Conservation (phyloP, 2,888 invertebrate species). For the Cybosia mesomella region DNA sequence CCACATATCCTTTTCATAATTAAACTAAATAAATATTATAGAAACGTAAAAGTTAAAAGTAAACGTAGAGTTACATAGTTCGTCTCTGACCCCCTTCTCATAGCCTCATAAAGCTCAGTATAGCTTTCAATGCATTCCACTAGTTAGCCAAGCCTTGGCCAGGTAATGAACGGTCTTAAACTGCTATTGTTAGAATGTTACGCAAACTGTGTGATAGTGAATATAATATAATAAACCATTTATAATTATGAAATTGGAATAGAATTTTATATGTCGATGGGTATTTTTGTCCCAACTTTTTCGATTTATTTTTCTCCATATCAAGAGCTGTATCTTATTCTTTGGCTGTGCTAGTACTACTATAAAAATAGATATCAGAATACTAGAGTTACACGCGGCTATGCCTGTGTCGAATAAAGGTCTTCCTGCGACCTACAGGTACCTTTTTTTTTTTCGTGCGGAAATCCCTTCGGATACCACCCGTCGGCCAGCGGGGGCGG, state of each 20-base stretch:
- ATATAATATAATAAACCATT: constrained; percentile 20
- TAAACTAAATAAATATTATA: too few relatives aligned
- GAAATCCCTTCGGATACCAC: too few relatives aligned
- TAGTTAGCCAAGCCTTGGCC: constrained; percentile 1
- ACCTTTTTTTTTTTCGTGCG: too few relatives aligned
- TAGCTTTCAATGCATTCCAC: constrained; percentile 12
- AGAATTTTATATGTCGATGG: neutral
- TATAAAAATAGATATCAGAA: neutral
- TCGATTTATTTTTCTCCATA: neutral
- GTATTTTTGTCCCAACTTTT: neutral
- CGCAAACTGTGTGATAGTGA: constrained; percentile 22
- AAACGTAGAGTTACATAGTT: constrained; percentile 4
- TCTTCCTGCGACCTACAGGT: too few relatives aligned
- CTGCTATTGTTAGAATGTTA: constrained; percentile 27
- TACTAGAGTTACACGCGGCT: neutral
- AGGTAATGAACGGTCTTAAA: constrained; percentile 19
- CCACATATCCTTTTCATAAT: too few relatives aligned
- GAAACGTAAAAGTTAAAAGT: constrained; percentile 5
- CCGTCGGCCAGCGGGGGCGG: too few relatives aligned
- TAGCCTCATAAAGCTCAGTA: constrained; percentile 1
- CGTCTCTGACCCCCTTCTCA: constrained; percentile 15
- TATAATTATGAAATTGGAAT: constrained; percentile 7
- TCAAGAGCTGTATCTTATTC: neutral
- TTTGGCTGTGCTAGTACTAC: neutral
- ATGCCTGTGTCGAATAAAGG: neutral